These are phyloP conservation scores for Alectura lathami DNA, from an alignment of 2,113 vertebrate genomes.

Conservation along the genomic window DNA sequence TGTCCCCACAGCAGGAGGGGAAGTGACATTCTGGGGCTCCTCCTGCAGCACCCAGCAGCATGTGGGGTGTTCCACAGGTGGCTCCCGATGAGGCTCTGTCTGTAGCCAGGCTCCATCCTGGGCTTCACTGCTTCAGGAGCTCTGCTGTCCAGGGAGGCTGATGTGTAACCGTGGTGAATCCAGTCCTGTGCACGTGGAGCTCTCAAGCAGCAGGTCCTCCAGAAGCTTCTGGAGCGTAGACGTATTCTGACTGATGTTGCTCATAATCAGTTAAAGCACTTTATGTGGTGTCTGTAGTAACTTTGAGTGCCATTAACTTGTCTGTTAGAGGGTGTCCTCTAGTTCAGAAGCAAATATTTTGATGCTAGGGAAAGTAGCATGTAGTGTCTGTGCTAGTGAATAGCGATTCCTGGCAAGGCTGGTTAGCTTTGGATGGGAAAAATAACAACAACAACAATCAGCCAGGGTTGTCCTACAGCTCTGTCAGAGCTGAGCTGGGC, in stretches of 20 bases:
- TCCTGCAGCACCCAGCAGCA: neutral
- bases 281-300: rapidly evolving
- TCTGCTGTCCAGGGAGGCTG: neutral
- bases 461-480: neutral
- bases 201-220: neutral
- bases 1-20: rapidly evolving
- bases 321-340: neutral
- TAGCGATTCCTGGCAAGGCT: neutral
- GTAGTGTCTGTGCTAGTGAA: neutral
- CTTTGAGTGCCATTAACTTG: rapidly evolving
- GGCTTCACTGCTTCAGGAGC: neutral
- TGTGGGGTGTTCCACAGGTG: neutral
- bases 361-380: rapidly evolving
- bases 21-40: neutral
- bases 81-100: neutral
- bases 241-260: neutral
- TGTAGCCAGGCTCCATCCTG: neutral
- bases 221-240: neutral
- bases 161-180: neutral
- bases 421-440: neutral
- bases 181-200: neutral
- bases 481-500: neutral
- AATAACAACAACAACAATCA: rapidly evolving
- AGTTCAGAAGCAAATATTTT: neutral
- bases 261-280: neutral